phyloP scores from a whole-genome alignment of 2,888 invertebrate species.

The Drosophila heteroneura region DNA sequence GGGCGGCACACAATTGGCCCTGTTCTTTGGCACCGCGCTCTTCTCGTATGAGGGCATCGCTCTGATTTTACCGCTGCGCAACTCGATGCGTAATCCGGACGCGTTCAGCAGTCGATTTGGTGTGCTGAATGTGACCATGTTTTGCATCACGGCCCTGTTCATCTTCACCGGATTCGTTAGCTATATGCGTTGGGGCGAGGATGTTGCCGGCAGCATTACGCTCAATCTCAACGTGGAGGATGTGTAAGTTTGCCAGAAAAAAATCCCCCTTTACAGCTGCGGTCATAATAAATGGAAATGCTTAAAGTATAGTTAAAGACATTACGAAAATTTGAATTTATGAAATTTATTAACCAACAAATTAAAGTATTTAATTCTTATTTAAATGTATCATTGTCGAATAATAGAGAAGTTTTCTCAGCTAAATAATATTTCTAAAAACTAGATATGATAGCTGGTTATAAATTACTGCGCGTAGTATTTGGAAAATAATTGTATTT shows the following conservation, averaged over 20 bases:
- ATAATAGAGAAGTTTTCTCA: too few species aligned
- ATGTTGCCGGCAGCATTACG: slow-evolving; percentile 93
- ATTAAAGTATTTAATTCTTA: neutral
- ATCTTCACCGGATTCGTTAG: slow-evolving; percentile 94
- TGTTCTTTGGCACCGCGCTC: slow-evolving; percentile 98
- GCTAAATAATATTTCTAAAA: neutral
- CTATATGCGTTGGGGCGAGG: slow-evolving; percentile 94
- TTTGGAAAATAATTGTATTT: too few species aligned
- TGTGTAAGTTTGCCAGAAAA: slow-evolving; percentile 67
- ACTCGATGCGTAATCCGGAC: slow-evolving; percentile 93
- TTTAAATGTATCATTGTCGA: too few species aligned
- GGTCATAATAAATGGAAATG: neutral
- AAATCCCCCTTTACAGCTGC: neutral
- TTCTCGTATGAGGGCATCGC: slow-evolving; percentile 99
- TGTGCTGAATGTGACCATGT: slow-evolving; percentile 95
- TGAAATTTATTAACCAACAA: neutral
- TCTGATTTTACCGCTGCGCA: slow-evolving; percentile 95
- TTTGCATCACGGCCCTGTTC: slow-evolving; percentile 91
- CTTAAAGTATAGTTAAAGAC: neutral
- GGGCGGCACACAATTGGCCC: slow-evolving; percentile 88
- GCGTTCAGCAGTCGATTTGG: slow-evolving; percentile 92
- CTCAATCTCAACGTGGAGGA: slow-evolving; percentile 89
- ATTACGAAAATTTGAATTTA: neutral
- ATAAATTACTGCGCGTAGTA: too few species aligned
- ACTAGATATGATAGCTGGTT: neutral